phyloP scores from a whole-genome alignment of 2,113 vertebrate species.

The Lipotes vexillifer region DNA sequence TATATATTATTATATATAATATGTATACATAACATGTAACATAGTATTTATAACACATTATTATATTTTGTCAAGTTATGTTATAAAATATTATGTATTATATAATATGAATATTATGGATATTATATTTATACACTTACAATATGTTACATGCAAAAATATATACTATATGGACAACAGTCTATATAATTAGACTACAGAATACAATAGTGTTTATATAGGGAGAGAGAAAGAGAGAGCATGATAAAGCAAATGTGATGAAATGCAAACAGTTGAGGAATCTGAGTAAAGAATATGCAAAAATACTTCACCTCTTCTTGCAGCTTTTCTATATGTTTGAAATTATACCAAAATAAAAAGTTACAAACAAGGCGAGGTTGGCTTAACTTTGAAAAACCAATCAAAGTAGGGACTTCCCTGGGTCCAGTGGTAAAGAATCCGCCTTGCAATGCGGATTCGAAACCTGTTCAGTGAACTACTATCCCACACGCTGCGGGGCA shows the following conservation, averaged over 20 bases:
- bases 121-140: background rate
- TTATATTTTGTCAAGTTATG: too few relatives aligned
- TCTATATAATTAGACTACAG: background rate
- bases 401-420: too few relatives aligned
- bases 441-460: too few relatives aligned
- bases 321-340: background rate
- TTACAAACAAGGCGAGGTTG: background rate
- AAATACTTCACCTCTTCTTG: background rate
- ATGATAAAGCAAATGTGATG: background rate
- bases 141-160: too few relatives aligned
- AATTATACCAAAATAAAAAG: background rate
- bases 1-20: background rate
- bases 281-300: background rate
- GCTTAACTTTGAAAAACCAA: background rate
- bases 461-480: too few relatives aligned
- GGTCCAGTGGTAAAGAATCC: too few relatives aligned
- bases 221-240: background rate
- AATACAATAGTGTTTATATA: too few relatives aligned
- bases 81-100: too few relatives aligned
- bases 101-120: too few relatives aligned
- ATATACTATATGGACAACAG: background rate
- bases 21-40: background rate
- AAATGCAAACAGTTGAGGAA: background rate
- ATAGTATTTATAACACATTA: too few relatives aligned
- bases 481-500: too few relatives aligned